These are phyloP conservation scores for Scaeva pyrastri DNA, from an alignment of 2,888 invertebrate genomes.

Conservation along the genomic window DNA sequence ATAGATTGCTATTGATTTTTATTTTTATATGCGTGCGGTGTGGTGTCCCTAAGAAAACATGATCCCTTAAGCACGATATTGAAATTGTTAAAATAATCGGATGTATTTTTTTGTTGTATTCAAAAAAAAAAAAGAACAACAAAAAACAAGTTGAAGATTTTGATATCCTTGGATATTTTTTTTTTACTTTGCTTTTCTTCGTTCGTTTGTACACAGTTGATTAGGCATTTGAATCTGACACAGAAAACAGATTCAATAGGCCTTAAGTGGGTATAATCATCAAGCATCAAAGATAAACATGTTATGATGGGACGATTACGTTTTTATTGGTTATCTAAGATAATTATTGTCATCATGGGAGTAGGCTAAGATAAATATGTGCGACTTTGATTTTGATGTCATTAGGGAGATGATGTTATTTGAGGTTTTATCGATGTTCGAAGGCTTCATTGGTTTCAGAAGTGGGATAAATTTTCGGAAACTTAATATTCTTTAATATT, in stretches of 20 bases:
- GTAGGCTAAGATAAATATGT: too few relatives aligned
- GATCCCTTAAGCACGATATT: slow-evolving; percentile 70
- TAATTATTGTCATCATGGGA: slow-evolving; percentile 1
- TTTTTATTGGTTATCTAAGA: slow-evolving; percentile 10
- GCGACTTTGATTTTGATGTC: too few relatives aligned
- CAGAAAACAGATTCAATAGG: slow-evolving; percentile 1
- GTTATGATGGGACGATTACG: neutral
- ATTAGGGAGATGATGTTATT: too few relatives aligned
- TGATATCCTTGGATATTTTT: slow-evolving; percentile 11
- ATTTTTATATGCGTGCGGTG: slow-evolving; percentile 46
- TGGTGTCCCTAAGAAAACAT: slow-evolving; percentile 48
- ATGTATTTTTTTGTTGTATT: slow-evolving; percentile 15
- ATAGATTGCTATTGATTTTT: slow-evolving; percentile 59
- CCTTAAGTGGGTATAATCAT: neutral
- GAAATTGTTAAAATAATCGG: slow-evolving; percentile 68
- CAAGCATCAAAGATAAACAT: neutral
- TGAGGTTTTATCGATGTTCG: too few relatives aligned
- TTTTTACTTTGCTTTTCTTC: neutral
- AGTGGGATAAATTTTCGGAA: neutral
- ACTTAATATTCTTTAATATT: neutral
- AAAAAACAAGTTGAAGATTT: slow-evolving; percentile 8
- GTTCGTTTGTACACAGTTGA: slow-evolving; percentile 33
- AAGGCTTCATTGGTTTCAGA: neutral
- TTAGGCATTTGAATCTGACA: slow-evolving; percentile 38
- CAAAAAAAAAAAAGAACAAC: neutral